Evolutionary conservation across 1,140 invertebrate genomes (phyloP), one percentile per base, ranked within the genome.

Genomic region (Onthophagus taurus): DNA sequence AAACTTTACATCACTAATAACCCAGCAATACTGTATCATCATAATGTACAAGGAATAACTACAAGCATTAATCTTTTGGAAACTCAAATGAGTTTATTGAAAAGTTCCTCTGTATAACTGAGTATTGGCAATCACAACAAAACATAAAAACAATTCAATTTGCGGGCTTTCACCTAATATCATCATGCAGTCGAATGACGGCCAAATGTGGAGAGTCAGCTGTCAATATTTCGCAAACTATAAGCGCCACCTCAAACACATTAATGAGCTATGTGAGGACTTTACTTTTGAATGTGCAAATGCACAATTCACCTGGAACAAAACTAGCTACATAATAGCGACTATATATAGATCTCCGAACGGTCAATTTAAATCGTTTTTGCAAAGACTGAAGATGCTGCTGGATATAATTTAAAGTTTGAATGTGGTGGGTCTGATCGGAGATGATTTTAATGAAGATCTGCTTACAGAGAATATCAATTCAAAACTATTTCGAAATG

Each of bases 251-350:
- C 19, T 9, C 23, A 13, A 24, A 38, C 13, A 24, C 9, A 26
- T 38, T 12, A 21, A 38, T 8, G 23, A 38, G 13, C 13, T 38
- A 11, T 4, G 19, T 6, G 6, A 20, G 6, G 36, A 38, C 12
- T 38, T 38, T 38, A 17, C 18, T 26, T 38, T 38, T 13, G 36
- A 38, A 26, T 38, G 21, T n/a, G n/a, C n/a, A n/a, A n/a, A n/a
- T n/a, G n/a, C n/a, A n/a, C n/a, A n/a, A n/a, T n/a, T n/a, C n/a
- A n/a, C n/a, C n/a, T n/a, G n/a, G n/a, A n/a, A n/a, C n/a, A n/a
- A n/a, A n/a, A n/a, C n/a, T n/a, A n/a, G n/a, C n/a, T n/a, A n/a
- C n/a, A n/a, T n/a, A n/a, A n/a, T n/a, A n/a, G n/a, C n/a, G n/a
- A n/a, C n/a, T n/a, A n/a, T n/a, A n/a, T n/a, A n/a, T n/a, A n/a